Percentiles rank a stretch among this genome's conserved stretches.
Conservation (phyloP, 1,140 invertebrate genomes). For the Scaptomyza montana region DNA sequence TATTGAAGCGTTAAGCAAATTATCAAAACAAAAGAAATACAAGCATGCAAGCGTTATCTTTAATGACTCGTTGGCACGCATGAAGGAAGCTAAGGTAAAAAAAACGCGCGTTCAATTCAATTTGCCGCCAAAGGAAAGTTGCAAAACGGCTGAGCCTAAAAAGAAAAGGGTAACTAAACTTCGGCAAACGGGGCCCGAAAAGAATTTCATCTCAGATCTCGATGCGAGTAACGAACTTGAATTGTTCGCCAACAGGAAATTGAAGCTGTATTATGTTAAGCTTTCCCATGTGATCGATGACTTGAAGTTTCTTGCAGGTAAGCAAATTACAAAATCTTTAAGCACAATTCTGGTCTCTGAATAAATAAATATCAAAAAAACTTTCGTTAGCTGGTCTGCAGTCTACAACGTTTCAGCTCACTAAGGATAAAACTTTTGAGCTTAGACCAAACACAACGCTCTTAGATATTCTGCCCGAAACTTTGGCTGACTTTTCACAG, state of each 20-base stretch:
- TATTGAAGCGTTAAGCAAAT: background rate
- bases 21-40: background rate
- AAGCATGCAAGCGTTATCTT: background rate
- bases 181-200: slow-evolving; percentile 4
- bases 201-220: slow-evolving; percentile 48
- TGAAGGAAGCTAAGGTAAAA: slow-evolving; percentile 9
- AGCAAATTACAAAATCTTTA: background rate
- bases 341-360: too few relatives aligned
- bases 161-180: background rate
- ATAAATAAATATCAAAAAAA: too few relatives aligned
- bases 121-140: background rate
- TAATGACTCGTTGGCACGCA: slow-evolving; percentile 29
- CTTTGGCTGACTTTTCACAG: slow-evolving; percentile 47
- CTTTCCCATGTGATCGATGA: slow-evolving; percentile 38
- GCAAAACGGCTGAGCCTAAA: background rate
- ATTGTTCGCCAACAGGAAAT: slow-evolving; percentile 5
- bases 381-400: slow-evolving; percentile 84
- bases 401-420: slow-evolving; percentile 82
- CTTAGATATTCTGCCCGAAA: slow-evolving; percentile 51
- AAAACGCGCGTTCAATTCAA: background rate
- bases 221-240: slow-evolving; percentile 44
- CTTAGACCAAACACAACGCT: slow-evolving; percentile 53
- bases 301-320: slow-evolving; percentile 49
- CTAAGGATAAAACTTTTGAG: slow-evolving; percentile 21
- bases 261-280: slow-evolving; percentile 25